Conservation (phyloP, 1,140 invertebrate species). For the Heliconius melpomene region DNA sequence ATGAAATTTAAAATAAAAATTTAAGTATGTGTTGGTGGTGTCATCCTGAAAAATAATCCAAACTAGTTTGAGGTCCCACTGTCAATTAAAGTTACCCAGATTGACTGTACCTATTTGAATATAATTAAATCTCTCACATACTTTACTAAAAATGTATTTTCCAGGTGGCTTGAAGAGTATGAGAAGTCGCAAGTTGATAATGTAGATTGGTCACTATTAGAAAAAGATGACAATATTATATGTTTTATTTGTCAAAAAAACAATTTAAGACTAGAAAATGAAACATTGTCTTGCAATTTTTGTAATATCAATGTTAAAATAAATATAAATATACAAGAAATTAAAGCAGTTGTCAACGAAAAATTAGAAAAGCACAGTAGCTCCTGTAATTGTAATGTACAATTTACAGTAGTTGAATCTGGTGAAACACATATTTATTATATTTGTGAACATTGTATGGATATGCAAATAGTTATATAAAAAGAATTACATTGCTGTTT, state of each 20-base stretch:
- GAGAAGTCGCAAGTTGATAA: conserved; percentile 61
- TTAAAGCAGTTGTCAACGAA: conserved; percentile 54
- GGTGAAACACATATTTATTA: conserved; percentile 63
- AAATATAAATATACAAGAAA: conserved; percentile 46
- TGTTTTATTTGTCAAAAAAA: conserved; percentile 68
- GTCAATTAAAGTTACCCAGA: no score
- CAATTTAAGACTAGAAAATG: conserved; percentile 52
- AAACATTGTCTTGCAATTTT: conserved; percentile 48
- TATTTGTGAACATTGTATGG: conserved; percentile 64
- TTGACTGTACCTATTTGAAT: not conserved
- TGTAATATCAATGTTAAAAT: conserved; percentile 58
- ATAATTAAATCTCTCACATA: not conserved
- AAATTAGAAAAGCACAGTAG: conserved; percentile 56
- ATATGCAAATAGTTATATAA: conserved; percentile 63
- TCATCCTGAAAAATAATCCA: no score
- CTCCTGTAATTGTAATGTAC: conserved; percentile 49
- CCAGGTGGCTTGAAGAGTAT: conserved; percentile 69
- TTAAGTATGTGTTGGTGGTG: no score
- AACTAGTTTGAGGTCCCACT: no score
- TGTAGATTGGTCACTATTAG: conserved; percentile 59
- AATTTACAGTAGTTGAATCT: conserved; percentile 59
- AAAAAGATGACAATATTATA: conserved; percentile 64
- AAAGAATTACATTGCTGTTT: not conserved
- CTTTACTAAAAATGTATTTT: conserved; percentile 28
- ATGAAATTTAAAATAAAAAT: no score